These are phyloP conservation scores for Neogobius melanostomus DNA, from an alignment of 2,113 vertebrate genomes.

Conservation along the genomic window DNA sequence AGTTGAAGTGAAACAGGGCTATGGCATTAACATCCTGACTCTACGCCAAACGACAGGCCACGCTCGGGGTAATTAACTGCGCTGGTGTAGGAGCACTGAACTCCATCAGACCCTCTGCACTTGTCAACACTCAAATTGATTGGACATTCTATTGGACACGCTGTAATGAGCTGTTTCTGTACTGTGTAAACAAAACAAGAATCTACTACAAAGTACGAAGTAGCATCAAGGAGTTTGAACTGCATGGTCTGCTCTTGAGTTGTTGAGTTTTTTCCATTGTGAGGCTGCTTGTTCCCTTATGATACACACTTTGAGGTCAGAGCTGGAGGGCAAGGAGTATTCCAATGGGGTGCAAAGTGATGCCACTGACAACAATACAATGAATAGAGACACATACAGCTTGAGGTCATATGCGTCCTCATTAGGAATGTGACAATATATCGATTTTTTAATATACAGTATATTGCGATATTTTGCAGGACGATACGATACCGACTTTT, in stretches of 20 bases:
- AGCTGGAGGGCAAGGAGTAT: no score
- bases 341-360: no score
- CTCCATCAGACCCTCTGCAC: not conserved
- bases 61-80: conserved; percentile 6
- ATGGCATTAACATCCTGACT: conserved; percentile 6
- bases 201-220: not conserved
- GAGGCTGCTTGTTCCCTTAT: no score
- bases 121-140: not conserved
- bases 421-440: no score
- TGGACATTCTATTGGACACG: not conserved
- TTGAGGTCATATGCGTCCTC: no score
- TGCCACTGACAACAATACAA: no score
- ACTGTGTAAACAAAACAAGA: not conserved
- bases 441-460: no score
- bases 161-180: not conserved
- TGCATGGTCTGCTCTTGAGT: not conserved
- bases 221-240: not conserved
- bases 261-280: not conserved
- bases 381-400: no score
- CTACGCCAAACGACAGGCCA: conserved; percentile 11
- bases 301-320: no score
- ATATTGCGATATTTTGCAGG: no score
- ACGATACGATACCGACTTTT: no score
- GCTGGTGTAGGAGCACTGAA: not conserved
- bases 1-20: conserved; percentile 5